These are phyloP conservation scores for Drepana arcuata DNA, from an alignment of 1,140 invertebrate species.

Conservation along the genomic window DNA sequence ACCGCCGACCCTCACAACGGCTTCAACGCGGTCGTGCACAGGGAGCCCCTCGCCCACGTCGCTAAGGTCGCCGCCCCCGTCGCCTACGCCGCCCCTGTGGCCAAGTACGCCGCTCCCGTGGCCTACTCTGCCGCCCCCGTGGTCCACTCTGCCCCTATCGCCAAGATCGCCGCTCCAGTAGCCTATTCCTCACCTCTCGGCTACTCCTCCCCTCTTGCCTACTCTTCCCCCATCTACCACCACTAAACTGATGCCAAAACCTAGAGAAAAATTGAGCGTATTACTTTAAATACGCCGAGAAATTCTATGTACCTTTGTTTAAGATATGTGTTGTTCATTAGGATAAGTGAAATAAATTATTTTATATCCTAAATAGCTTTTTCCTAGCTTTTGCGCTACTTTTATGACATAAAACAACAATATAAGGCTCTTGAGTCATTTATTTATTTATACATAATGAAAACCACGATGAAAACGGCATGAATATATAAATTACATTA, in stretches of 20 bases:
- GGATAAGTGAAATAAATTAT: slow-evolving; percentile 38
- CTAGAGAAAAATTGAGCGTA: slow-evolving; percentile 14
- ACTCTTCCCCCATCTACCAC: slow-evolving; percentile 40
- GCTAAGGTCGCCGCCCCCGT: slow-evolving; percentile 31
- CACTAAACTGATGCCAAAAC: slow-evolving; percentile 49
- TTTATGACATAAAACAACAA: too few species aligned
- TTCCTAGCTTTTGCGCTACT: too few species aligned
- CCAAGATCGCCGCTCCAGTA: slow-evolving; percentile 19
- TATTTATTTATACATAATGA: too few species aligned
- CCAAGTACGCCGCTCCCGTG: slow-evolving; percentile 21
- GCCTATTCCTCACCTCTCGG: slow-evolving; percentile 17
- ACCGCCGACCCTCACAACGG: slow-evolving; percentile 72
- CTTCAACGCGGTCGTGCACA: slow-evolving; percentile 68
- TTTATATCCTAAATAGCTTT: too few species aligned
- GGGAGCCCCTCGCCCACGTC: slow-evolving; percentile 29
- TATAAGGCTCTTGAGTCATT: too few species aligned
- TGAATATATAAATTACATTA: too few species aligned
- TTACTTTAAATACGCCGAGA: slow-evolving; percentile 19
- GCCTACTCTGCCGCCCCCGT: slow-evolving; percentile 21
- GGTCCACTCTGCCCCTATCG: slow-evolving; percentile 20
- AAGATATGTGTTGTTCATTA: slow-evolving; percentile 14
- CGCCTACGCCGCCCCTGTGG: slow-evolving; percentile 30
- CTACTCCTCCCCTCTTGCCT: slow-evolving; percentile 14
- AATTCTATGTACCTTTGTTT: slow-evolving; percentile 15
- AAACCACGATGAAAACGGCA: too few species aligned